Percentiles rank a stretch among this genome's conserved stretches.
These are phyloP conservation scores for Brachionus manjavacas DNA, from an alignment of 1,140 invertebrate genomes.

Conservation along the genomic window DNA sequence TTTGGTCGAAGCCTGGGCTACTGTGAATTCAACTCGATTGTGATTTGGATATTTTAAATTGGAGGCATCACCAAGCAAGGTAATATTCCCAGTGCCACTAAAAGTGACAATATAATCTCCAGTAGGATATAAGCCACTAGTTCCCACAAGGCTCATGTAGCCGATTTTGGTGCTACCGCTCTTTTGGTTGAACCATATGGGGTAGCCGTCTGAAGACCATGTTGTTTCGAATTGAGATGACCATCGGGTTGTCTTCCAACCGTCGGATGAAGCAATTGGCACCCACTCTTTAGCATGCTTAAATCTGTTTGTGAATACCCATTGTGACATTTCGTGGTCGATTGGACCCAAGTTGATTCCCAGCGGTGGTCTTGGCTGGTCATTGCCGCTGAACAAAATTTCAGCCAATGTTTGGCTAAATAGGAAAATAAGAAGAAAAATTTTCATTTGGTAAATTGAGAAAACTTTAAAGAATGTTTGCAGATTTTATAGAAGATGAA, in stretches of 20 bases:
- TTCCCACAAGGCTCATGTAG: not conserved
- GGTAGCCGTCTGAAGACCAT: constrained; percentile 10
- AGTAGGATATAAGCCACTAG: not conserved
- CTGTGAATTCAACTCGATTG: not conserved
- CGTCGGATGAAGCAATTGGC: not conserved
- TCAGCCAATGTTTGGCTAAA: not conserved
- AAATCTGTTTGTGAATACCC: constrained; percentile 15
- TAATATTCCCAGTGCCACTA: not conserved
- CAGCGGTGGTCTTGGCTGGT: not conserved
- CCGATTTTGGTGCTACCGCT: not conserved
- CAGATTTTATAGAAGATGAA: too few relatives aligned
- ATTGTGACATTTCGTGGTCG: not conserved
- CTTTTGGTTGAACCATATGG: not conserved
- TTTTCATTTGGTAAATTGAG: too few relatives aligned
- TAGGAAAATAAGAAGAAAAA: too few relatives aligned
- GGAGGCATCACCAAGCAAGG: not conserved
- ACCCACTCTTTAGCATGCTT: constrained; percentile 6
- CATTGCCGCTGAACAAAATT: not conserved
- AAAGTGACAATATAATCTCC: not conserved
- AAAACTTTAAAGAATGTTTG: too few relatives aligned
- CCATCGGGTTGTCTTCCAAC: not conserved
- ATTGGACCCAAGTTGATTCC: constrained; percentile 2
- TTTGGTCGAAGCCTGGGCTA: not conserved
- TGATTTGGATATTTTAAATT: not conserved
- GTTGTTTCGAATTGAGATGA: not conserved